Percentiles rank a stretch among this genome's conserved stretches.
These are phyloP conservation scores for Caracal caracal DNA, from an alignment of 2,113 vertebrate genomes.

Conservation along the genomic window DNA sequence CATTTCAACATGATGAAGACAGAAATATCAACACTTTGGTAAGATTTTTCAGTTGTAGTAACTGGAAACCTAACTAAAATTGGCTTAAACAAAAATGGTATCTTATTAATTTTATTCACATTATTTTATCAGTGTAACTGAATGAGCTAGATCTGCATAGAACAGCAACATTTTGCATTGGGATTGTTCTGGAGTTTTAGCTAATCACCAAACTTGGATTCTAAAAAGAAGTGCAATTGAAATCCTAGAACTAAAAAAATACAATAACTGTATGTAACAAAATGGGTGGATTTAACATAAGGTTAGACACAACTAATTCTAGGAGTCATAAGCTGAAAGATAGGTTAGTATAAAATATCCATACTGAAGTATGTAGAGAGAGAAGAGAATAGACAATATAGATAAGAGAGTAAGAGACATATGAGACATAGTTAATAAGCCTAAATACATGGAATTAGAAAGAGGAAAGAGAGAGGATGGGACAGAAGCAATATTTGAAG, in stretches of 20 bases:
- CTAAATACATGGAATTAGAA: background rate
- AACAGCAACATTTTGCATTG: background rate
- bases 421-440: background rate
- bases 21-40: background rate
- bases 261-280: background rate
- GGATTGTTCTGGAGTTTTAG: background rate
- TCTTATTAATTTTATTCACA: background rate
- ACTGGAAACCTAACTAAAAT: background rate
- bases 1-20: background rate
- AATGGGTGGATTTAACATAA: background rate
- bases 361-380: background rate
- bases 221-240: background rate
- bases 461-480: background rate
- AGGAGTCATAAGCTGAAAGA: background rate
- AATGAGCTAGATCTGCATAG: background rate
- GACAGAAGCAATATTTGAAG: background rate
- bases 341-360: background rate
- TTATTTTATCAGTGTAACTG: background rate
- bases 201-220: background rate
- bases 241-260: background rate
- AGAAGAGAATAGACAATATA: background rate
- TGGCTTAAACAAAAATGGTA: background rate
- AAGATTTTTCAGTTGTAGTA: background rate
- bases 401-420: background rate
- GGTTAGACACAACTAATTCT: background rate